Conservation (phyloP, 2,113 vertebrate genomes). For the Sisor rabdophorus region DNA sequence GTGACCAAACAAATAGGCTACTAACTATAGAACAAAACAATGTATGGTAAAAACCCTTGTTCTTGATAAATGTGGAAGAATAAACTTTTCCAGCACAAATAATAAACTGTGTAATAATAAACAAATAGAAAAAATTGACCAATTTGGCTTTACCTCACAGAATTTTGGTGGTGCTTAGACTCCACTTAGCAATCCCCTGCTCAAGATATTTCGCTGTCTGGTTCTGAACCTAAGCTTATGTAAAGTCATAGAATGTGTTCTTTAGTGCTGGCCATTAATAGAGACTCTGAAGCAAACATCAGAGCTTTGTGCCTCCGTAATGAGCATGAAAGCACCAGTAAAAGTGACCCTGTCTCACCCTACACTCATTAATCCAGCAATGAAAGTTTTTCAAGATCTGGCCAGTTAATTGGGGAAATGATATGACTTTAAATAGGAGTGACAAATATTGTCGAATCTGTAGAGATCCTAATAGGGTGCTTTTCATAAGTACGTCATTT, state of each 20-base stretch:
- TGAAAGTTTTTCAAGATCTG: slow-evolving; percentile 59
- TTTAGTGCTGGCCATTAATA: slow-evolving; percentile 57
- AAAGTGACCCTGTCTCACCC: slow-evolving; percentile 59
- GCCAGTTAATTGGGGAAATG: slow-evolving; percentile 54
- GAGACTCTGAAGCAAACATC: slow-evolving; percentile 62
- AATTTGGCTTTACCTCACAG: background rate
- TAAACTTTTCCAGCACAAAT: background rate
- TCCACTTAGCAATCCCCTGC: background rate
- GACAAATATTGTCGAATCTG: slow-evolving; percentile 27
- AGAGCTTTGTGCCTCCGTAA: slow-evolving; percentile 57
- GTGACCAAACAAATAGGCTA: background rate
- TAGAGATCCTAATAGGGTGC: slow-evolving; percentile 39
- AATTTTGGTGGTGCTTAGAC: background rate
- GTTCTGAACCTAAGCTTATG: slow-evolving; percentile 11
- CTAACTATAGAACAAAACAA: background rate
- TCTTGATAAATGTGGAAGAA: background rate
- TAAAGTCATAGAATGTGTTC: slow-evolving; percentile 44
- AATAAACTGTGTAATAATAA: background rate
- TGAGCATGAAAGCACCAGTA: slow-evolving; percentile 58
- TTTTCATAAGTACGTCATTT: slow-evolving; percentile 17
- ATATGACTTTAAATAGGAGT: slow-evolving; percentile 44
- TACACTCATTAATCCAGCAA: slow-evolving; percentile 64
- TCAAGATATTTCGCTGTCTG: slow-evolving; percentile 18
- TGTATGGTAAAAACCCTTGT: background rate
- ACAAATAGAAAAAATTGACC: background rate